A percentile compares a stretch with the other conserved stretches of the same genome.
Conservation (phyloP, 2,797 vertebrate species). For the Salarias fasciatus region DNA sequence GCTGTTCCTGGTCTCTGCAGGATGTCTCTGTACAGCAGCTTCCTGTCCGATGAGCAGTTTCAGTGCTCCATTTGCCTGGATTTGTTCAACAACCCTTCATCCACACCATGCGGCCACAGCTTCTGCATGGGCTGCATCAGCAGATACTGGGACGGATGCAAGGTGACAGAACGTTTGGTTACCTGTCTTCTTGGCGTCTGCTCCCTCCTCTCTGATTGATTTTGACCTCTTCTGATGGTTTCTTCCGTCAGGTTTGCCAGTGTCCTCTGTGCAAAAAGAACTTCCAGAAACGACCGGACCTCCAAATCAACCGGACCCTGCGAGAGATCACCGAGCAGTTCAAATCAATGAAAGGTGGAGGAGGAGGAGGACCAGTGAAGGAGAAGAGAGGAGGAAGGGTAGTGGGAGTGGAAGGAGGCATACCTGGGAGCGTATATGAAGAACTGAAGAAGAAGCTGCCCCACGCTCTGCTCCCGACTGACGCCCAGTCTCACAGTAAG, state of each 20-base stretch:
- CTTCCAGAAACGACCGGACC: constrained; percentile 64
- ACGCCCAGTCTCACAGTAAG: constrained; percentile 14
- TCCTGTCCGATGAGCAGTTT: constrained; percentile 79
- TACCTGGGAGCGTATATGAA: constrained; percentile 21
- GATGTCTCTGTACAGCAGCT: constrained; percentile 65
- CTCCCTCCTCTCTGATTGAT: no score
- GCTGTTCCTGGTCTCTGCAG: constrained; percentile 17
- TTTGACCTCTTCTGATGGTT: no score
- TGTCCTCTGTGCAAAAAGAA: constrained; percentile 84
- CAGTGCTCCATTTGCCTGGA: constrained; percentile 83
- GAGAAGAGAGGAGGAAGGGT: constrained; percentile 23
- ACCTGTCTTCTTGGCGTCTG: neutral
- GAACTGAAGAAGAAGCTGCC: constrained; percentile 58
- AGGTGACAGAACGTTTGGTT: constrained; percentile 44
- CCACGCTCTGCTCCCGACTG: neutral
- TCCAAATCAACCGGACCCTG: constrained; percentile 84
- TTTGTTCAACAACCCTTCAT: constrained; percentile 76
- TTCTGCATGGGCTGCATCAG: constrained; percentile 85
- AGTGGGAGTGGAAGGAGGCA: neutral
- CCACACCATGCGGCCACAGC: constrained; percentile 87
- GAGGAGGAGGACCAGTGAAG: neutral
- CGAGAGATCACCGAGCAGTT: constrained; percentile 82
- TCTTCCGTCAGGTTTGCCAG: constrained; percentile 57
- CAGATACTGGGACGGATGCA: constrained; percentile 73
- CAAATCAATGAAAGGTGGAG: constrained; percentile 57